Percentiles rank a stretch among this genome's conserved stretches.
phyloP scores from a whole-genome alignment of 2,888 invertebrate species.

The Villa cingulata region DNA sequence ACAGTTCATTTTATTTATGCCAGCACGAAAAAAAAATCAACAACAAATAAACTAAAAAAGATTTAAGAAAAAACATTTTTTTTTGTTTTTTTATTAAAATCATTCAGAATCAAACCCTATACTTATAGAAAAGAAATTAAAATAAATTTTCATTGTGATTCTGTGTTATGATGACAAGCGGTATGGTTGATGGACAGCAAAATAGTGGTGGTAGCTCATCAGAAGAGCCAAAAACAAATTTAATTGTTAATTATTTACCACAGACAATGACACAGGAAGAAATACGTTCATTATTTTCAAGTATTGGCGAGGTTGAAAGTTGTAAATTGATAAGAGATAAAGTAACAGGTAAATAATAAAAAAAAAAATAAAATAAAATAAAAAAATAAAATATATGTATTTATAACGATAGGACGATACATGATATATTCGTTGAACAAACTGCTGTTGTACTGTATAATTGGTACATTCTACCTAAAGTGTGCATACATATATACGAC shows the following conservation, averaged over 20 bases:
- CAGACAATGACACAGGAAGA: slow-evolving; percentile 92
- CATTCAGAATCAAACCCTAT: no score
- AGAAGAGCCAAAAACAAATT: slow-evolving; percentile 88
- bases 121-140: not conserved
- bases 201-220: slow-evolving; percentile 48
- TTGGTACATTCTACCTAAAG: no score
- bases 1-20: no score
- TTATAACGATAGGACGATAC: not conserved
- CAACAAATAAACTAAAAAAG: not conserved
- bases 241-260: slow-evolving; percentile 91
- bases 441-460: no score
- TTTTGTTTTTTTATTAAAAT: slow-evolving; percentile 2
- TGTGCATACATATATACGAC: no score
- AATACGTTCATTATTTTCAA: slow-evolving; percentile 84
- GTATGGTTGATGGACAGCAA: slow-evolving; percentile 58
- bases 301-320: slow-evolving; percentile 92
- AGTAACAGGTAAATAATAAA: slow-evolving; percentile 58
- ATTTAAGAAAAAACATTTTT: not conserved
- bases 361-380: not conserved
- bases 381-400: not conserved
- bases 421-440: no score
- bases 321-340: slow-evolving; percentile 96
- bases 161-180: slow-evolving; percentile 21
- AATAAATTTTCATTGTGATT: not conserved
- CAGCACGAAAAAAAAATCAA: no score